Evolutionary conservation across 2,797 vertebrate species (phyloP).

Genomic region (Hylomyscus alleni): DNA sequence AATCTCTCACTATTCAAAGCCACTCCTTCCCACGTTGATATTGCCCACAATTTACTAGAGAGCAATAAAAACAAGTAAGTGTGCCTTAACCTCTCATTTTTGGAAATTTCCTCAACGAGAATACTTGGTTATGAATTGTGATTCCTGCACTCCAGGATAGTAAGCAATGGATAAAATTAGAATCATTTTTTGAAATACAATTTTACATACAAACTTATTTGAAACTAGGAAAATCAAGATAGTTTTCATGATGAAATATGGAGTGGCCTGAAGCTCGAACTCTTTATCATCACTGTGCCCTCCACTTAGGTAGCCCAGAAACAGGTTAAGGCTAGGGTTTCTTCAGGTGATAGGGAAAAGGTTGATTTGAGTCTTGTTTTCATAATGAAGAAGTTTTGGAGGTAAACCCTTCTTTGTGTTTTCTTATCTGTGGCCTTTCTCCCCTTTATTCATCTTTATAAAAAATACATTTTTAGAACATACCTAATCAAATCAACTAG

Average conservation of each 20-base stretch:
- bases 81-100: neutral
- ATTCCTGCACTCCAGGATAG: neutral
- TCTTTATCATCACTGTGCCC: neutral
- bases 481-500: neutral
- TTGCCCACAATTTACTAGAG: neutral
- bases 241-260: neutral
- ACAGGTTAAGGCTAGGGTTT: neutral
- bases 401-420: neutral
- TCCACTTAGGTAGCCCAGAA: neutral
- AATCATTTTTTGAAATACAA: neutral
- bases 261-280: neutral
- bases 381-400: neutral
- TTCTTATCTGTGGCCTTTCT: neutral
- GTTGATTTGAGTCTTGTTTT: neutral
- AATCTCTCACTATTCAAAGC: neutral
- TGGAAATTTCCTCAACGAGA: neutral
- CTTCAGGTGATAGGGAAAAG: neutral
- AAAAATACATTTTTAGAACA: neutral
- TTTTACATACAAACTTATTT: neutral
- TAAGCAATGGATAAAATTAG: neutral
- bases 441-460: neutral
- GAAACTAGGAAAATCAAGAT: neutral
- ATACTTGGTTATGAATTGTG: neutral
- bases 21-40: neutral
- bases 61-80: neutral